A percentile compares a stretch with the other conserved stretches of the same genome.
Conservation (phyloP, 2,797 vertebrate genomes). For the Oryzias dopingdopingensis region DNA sequence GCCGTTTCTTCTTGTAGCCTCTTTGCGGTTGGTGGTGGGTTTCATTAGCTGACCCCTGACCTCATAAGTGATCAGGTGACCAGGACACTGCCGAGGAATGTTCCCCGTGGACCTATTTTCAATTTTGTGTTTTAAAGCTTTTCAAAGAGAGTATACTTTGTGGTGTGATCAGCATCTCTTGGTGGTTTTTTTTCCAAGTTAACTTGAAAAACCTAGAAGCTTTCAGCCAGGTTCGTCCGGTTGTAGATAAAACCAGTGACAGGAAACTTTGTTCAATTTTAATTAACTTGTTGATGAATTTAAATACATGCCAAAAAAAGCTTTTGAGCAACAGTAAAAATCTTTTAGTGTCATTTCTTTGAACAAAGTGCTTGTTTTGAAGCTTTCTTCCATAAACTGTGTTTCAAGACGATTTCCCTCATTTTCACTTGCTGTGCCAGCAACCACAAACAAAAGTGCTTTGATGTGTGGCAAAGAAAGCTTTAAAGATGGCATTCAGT, state of each 20-base stretch:
- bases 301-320: too few species aligned
- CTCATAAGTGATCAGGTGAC: constrained; percentile 69
- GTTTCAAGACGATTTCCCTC: background rate
- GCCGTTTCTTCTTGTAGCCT: constrained; percentile 37
- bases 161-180: constrained; percentile 29
- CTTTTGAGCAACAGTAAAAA: too few species aligned
- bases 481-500: too few species aligned
- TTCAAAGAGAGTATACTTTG: constrained; percentile 38
- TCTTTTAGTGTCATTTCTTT: too few species aligned
- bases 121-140: constrained; percentile 64
- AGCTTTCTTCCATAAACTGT: too few species aligned
- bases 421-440: background rate
- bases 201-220: too few species aligned
- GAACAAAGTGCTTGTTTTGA: too few species aligned
- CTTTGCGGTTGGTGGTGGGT: constrained; percentile 38
- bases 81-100: constrained; percentile 66
- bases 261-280: too few species aligned
- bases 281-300: too few species aligned
- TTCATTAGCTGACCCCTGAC: constrained; percentile 69
- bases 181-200: background rate
- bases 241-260: too few species aligned
- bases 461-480: background rate
- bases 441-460: background rate
- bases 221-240: too few species aligned
- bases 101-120: constrained; percentile 63